Evolutionary conservation across 2,797 vertebrate genomes (phyloP).

Genomic region (Valencia hispanica): DNA sequence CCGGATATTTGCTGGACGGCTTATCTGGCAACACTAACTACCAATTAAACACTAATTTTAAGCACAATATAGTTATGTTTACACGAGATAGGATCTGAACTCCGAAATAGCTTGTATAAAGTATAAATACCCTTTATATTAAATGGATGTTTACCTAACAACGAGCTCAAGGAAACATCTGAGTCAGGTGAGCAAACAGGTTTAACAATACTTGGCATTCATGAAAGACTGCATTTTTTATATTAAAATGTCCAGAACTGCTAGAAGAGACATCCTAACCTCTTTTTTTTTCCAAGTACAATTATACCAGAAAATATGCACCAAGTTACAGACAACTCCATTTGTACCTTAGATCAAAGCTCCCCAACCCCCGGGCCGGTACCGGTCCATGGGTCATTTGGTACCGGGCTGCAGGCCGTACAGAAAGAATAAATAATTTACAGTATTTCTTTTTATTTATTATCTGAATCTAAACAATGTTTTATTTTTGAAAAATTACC

Average conservation of each 20-base stretch:
- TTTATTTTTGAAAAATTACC: no score
- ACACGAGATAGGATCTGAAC: slow-evolving; percentile 31
- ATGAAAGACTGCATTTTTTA: slow-evolving; percentile 1
- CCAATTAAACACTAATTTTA: slow-evolving; percentile 21
- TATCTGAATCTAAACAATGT: no score
- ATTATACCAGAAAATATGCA: no score
- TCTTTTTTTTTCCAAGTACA: no score
- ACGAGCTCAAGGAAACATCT: neutral
- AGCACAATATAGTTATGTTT: slow-evolving; percentile 32
- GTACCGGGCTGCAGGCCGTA: no score
- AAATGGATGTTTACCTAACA: slow-evolving; percentile 31
- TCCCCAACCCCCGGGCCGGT: no score
- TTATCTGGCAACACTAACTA: slow-evolving; percentile 19
- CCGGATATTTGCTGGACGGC: slow-evolving; percentile 38
- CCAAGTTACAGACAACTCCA: no score
- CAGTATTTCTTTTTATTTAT: no score
- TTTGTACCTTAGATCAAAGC: no score
- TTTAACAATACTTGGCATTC: slow-evolving; percentile 24
- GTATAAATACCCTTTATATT: slow-evolving; percentile 2
- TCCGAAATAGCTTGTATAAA: slow-evolving; percentile 17
- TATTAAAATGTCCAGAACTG: neutral
- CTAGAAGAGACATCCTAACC: no score
- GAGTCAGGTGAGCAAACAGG: slow-evolving; percentile 29
- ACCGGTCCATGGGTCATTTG: no score
- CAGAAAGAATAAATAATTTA: no score